Conservation (phyloP, 30 jellyfish, hydroid and myxozoan species). For the Turritopsis dohrnii region DNA sequence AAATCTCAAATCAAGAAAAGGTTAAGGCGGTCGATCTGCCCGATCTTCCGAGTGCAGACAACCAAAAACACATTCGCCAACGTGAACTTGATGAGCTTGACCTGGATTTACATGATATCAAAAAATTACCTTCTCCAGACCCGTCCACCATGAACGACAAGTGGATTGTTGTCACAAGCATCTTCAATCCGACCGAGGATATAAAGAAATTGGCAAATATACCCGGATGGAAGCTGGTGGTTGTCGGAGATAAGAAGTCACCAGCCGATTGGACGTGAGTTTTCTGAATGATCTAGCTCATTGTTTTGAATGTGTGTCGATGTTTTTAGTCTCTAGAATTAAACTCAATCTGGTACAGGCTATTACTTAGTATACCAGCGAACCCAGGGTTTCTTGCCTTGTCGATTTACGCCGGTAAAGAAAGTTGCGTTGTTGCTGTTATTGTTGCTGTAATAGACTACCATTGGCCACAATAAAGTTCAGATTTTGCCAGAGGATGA, state of each 20-base stretch:
- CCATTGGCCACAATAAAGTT: too few species aligned
- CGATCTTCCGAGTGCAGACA: not conserved
- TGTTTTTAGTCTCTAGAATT: too few species aligned
- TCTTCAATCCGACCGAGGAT: conserved; percentile 40
- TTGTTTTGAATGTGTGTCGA: too few species aligned
- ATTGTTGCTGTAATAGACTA: too few species aligned
- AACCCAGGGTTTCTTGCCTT: too few species aligned
- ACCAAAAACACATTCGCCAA: not conserved
- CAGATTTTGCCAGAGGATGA: not conserved
- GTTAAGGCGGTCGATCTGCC: not conserved
- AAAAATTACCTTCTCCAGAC: not conserved
- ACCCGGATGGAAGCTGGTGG: conserved; percentile 46
- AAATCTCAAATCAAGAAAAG: not conserved
- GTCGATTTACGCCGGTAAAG: too few species aligned
- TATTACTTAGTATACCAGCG: too few species aligned
- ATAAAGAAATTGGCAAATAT: conserved; percentile 37
- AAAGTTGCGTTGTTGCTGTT: too few species aligned
- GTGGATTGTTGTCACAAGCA: conserved; percentile 50
- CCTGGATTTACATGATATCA: not conserved
- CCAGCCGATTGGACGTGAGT: conserved; percentile 47
- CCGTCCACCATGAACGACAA: conserved; percentile 27
- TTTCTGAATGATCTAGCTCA: not conserved
- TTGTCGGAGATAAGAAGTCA: conserved; percentile 52
- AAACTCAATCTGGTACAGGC: too few species aligned
- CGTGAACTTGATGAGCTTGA: not conserved